Evolutionary conservation across 2,113 vertebrate genomes (phyloP).

Genomic region (Junco hyemalis): DNA sequence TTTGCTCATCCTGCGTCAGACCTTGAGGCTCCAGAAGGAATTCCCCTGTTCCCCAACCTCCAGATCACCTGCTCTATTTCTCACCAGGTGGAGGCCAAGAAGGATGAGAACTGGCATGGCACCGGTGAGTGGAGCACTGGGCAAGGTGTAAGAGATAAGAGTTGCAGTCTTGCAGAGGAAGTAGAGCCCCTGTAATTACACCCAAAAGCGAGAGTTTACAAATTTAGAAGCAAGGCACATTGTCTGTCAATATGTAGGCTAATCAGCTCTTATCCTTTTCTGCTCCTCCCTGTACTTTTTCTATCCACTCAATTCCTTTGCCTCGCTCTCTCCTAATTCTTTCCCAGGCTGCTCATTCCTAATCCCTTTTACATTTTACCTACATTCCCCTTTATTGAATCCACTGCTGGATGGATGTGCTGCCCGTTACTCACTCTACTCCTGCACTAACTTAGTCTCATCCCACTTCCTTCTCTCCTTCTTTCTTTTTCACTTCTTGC

Average conservation of each 20-base stretch:
- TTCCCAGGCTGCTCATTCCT: conserved; percentile 23
- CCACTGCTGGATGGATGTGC: neutral
- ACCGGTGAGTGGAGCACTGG: conserved; percentile 57
- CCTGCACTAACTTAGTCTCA: neutral
- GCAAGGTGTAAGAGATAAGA: neutral
- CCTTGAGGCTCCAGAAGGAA: conserved; percentile 86
- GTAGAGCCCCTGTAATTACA: neutral
- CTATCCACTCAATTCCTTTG: neutral
- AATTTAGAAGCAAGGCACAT: neutral
- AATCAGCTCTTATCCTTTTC: conserved; percentile 41
- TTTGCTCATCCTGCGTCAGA: conserved; percentile 88
- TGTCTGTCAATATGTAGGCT: conserved; percentile 47
- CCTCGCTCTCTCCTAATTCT: neutral
- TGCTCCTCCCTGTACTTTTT: conserved; percentile 36
- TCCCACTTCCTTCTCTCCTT: neutral
- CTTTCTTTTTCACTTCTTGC: neutral
- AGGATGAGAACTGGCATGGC: conserved; percentile 78
- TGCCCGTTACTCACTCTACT: neutral
- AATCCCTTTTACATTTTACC: conserved; percentile 40
- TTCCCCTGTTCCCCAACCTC: conserved; percentile 91
- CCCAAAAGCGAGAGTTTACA: neutral
- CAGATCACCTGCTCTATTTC: conserved; percentile 93
- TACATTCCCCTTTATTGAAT: conserved; percentile 7
- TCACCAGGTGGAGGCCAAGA: conserved; percentile 81
- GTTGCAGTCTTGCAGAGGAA: neutral